Base-by-base conservation (phyloP, 1,140 invertebrate genomes). In the Prorops nasuta region DNA sequence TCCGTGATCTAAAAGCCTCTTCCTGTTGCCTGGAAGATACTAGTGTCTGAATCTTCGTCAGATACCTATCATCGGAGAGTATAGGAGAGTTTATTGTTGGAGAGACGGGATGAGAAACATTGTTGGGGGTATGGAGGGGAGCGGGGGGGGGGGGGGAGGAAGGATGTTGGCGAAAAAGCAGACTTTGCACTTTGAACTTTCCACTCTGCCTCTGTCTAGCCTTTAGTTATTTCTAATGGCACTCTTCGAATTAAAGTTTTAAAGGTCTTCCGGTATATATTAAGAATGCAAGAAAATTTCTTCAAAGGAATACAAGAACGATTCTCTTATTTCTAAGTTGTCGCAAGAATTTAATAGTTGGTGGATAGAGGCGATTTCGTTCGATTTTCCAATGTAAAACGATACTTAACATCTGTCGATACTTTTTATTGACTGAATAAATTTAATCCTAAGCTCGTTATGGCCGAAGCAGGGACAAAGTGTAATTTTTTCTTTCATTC, bases 121-220 rank as follows among this genome's bases (percentile, higher is more conserved):
- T 12, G 28, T 36, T 22, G 36, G 46, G 45, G 47, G 44, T 50
- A 17, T 14, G 36, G 36, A 37, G 31, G 22, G n/a, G 8, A 51
- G 43, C 42, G 10, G 21, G 10, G 42, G 51, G 47, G 48, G 45
- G 47, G 41, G 9, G 36, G 49, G 36, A 54, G 49, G 58, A 54
- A 24, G 18, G 16, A 32, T 51, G 35, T 37, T 53, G 49, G 47
- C 41, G 28, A 52, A 49, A 48, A 51, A 72, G 66, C 56, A 71
- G 71, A 73, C 62, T 72, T 71, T 64, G 67, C 65, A 73, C 69
- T 73, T 52, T 51, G 59, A 72, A 73, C 68, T 73, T 73, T 69
- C 60, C 58, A 57, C 49, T 63, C 44, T 48, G 55, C 41, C 61
- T 57, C 54, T 45, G 56, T 44, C 55, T 46, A 44, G 52, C 62